phyloP scores from a whole-genome alignment of 1,140 invertebrate species.

The Drosophila malerkotliana region DNA sequence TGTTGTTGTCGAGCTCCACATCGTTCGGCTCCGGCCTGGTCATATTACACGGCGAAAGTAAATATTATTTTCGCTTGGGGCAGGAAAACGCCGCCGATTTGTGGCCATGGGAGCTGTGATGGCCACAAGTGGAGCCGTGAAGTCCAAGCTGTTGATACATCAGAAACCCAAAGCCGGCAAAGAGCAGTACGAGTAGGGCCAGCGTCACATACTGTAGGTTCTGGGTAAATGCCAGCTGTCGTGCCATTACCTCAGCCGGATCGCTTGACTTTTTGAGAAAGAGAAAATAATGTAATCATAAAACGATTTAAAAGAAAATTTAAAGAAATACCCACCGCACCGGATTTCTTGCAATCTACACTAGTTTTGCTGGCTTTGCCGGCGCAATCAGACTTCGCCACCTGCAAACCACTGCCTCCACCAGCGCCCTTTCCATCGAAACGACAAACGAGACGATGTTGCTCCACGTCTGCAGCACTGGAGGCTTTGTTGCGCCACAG shows the following conservation, averaged over 20 bases:
- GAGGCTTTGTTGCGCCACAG: slow-evolving; percentile 57
- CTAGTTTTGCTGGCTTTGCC: neutral
- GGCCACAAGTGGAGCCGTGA: neutral
- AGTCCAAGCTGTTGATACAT: slow-evolving; percentile 47
- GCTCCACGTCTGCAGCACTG: slow-evolving; percentile 54
- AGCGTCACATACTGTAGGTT: slow-evolving; percentile 53
- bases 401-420: neutral
- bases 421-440: slow-evolving; percentile 2
- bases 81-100: slow-evolving; percentile 39
- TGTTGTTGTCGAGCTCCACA: slow-evolving; percentile 22
- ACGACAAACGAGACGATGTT: slow-evolving; percentile 72
- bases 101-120: neutral
- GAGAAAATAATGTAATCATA: neutral
- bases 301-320: neutral
- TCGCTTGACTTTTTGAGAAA: neutral
- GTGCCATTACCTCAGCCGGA: slow-evolving; percentile 7
- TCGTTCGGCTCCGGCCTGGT: slow-evolving; percentile 62
- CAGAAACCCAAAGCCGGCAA: slow-evolving; percentile 49
- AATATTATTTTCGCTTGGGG: slow-evolving; percentile 75
- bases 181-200: slow-evolving; percentile 46
- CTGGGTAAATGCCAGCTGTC: slow-evolving; percentile 50
- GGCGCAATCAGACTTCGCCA: neutral
- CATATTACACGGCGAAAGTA: slow-evolving; percentile 78
- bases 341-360: neutral
- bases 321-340: neutral